Conservation (phyloP, 2,888 invertebrate genomes). For the Andrena bicolor region DNA sequence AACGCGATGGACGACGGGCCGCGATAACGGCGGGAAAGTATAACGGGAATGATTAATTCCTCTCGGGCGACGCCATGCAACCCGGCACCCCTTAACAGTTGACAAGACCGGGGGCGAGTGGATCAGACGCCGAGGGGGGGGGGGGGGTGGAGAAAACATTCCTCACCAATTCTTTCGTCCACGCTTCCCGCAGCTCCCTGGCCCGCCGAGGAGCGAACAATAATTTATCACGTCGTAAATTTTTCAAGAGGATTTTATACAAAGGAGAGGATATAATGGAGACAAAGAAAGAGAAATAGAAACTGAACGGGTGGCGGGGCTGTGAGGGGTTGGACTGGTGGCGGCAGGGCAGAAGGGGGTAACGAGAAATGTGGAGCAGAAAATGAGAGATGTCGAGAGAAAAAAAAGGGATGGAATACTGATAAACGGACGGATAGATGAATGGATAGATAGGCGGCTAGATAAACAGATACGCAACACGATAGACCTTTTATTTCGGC, state of each 20-base stretch:
- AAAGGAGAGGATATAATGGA: slow-evolving; percentile 24
- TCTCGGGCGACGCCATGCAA: slow-evolving; percentile 32
- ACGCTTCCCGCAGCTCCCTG: not conserved
- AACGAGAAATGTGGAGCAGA: slow-evolving; percentile 46
- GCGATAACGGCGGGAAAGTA: slow-evolving; percentile 21
- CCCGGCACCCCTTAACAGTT: slow-evolving; percentile 18
- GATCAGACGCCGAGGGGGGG: slow-evolving; percentile 1
- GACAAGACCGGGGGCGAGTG: not conserved
- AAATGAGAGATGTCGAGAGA: slow-evolving; percentile 34
- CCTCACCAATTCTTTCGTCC: slow-evolving; percentile 57
- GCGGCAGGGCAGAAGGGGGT: not conserved
- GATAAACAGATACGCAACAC: slow-evolving; percentile 41
- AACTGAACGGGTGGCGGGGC: slow-evolving; percentile 16
- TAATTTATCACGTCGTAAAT: slow-evolving; percentile 70
- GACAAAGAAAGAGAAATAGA: slow-evolving; percentile 47
- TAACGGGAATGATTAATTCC: slow-evolving; percentile 54
- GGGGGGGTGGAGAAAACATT: slow-evolving; percentile 29
- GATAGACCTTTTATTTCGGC: slow-evolving; percentile 43
- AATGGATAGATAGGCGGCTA: slow-evolving; percentile 23
- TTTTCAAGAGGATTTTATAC: slow-evolving; percentile 62
- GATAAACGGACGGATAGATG: slow-evolving; percentile 34
- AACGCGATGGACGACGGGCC: not conserved
- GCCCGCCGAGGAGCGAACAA: slow-evolving; percentile 50
- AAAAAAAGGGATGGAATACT: slow-evolving; percentile 12
- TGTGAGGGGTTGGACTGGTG: not conserved